Evolutionary conservation across 2,797 vertebrate genomes (phyloP).

Genomic region (Podargus strigoides): DNA sequence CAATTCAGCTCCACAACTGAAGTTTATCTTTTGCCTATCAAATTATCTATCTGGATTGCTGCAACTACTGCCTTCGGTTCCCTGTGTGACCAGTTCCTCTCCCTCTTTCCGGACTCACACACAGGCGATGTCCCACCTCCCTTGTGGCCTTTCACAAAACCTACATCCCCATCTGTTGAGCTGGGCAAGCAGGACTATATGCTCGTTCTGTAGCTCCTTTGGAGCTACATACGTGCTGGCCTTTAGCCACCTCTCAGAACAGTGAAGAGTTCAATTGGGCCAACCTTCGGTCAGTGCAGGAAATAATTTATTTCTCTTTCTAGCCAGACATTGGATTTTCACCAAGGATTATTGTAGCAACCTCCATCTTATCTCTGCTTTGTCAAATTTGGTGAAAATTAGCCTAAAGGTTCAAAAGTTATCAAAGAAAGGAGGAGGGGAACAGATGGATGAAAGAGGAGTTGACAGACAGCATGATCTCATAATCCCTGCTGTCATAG

Average conservation of each 20-base stretch:
- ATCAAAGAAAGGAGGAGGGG: conserved; percentile 24
- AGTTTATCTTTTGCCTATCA: not conserved
- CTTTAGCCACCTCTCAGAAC: not conserved
- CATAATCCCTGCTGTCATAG: conserved; percentile 23
- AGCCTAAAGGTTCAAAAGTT: conserved; percentile 43
- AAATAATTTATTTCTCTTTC: not conserved
- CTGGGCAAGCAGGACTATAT: not conserved
- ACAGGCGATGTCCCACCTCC: not conserved
- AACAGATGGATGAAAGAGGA: conserved; percentile 47
- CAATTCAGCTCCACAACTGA: not conserved
- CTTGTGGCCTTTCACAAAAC: not conserved
- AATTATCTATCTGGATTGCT: not conserved
- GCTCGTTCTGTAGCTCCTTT: not conserved
- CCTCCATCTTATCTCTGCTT: not conserved
- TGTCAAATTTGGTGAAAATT: conserved; percentile 22
- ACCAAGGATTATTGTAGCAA: not conserved
- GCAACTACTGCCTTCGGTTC: not conserved
- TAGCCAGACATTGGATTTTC: not conserved
- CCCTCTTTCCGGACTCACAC: not conserved
- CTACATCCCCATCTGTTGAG: not conserved
- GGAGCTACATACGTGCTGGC: not conserved
- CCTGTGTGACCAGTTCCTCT: not conserved
- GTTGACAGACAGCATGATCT: conserved; percentile 54
- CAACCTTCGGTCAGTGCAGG: not conserved
- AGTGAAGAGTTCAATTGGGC: not conserved